These are phyloP conservation scores for Mythimna impura DNA, from an alignment of 2,888 invertebrate species.

Conservation along the genomic window DNA sequence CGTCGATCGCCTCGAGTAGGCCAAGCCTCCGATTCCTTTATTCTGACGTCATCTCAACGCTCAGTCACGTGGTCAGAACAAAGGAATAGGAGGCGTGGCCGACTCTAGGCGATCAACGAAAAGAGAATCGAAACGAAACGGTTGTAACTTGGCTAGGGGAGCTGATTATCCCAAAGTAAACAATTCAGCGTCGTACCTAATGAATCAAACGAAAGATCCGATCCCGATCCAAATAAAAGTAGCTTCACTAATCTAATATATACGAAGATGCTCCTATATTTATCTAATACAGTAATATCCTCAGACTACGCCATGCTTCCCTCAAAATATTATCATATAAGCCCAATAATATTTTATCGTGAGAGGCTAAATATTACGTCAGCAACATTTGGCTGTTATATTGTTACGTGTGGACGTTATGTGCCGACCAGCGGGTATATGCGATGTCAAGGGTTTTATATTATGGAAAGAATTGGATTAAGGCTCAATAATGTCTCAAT, in stretches of 20 bases:
- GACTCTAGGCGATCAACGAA: no score
- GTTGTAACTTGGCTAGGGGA: no score
- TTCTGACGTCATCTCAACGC: no score
- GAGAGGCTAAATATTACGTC: conserved; percentile 52
- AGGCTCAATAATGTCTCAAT: conserved; percentile 22
- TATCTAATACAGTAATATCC: conserved; percentile 54
- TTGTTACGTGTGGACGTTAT: conserved; percentile 48
- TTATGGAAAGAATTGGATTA: conserved; percentile 12
- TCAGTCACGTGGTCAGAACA: no score
- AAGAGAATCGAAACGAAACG: no score
- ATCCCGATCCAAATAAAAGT: conserved; percentile 10
- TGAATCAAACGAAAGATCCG: conserved; percentile 15
- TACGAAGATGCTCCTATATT: conserved; percentile 42
- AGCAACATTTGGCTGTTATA: conserved; percentile 57
- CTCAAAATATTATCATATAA: conserved; percentile 61
- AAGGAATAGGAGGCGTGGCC: no score
- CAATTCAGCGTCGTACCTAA: not conserved
- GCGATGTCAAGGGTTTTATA: conserved; percentile 20
- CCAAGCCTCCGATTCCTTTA: no score
- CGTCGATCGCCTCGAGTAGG: no score
- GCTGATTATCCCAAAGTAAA: not conserved
- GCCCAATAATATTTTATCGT: conserved; percentile 60
- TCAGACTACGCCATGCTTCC: conserved; percentile 31
- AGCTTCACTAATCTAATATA: conserved; percentile 38
- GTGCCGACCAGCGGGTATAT: conserved; percentile 17